phyloP scores from a whole-genome alignment of 2,113 vertebrate genomes.

The Rhinolophus sinicus region DNA sequence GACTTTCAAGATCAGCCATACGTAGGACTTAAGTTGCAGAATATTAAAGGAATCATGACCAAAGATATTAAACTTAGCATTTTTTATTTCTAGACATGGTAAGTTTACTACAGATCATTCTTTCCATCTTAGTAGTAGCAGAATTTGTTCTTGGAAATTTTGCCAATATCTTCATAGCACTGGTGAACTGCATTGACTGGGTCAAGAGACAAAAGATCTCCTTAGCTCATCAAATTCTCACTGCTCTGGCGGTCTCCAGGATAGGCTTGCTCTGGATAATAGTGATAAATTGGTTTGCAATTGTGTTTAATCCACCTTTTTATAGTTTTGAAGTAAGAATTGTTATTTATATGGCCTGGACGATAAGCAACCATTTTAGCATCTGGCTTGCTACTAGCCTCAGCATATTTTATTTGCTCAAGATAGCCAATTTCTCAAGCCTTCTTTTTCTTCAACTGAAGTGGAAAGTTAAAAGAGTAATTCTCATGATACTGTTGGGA shows the following conservation, averaged over 20 bases:
- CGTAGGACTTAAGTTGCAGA: not conserved
- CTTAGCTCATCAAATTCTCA: not conserved
- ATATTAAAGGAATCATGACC: not conserved
- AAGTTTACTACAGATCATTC: not conserved
- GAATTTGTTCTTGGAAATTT: slow-evolving; percentile 22
- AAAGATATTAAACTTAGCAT: not conserved
- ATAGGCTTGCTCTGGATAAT: not conserved
- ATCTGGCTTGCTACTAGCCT: slow-evolving; percentile 37
- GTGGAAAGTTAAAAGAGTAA: not conserved
- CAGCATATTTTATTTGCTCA: slow-evolving; percentile 70
- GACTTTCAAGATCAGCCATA: not conserved
- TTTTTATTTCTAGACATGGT: not conserved
- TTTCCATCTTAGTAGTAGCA: not conserved
- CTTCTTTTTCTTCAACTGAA: slow-evolving; percentile 42
- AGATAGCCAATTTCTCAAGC: slow-evolving; percentile 58
- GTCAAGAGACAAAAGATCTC: not conserved
- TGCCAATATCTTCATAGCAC: not conserved
- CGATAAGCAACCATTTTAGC: not conserved
- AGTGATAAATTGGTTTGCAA: not conserved
- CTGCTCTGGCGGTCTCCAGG: slow-evolving; percentile 37
- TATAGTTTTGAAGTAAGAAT: fast-evolving
- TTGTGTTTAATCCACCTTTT: not conserved
- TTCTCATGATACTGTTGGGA: not conserved
- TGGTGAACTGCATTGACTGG: slow-evolving; percentile 8
- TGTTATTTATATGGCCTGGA: not conserved